A percentile compares a stretch with the other conserved stretches of the same genome.
phyloP scores from a whole-genome alignment of 2,888 invertebrate genomes.

The Lepidocyrtoides sp. region DNA sequence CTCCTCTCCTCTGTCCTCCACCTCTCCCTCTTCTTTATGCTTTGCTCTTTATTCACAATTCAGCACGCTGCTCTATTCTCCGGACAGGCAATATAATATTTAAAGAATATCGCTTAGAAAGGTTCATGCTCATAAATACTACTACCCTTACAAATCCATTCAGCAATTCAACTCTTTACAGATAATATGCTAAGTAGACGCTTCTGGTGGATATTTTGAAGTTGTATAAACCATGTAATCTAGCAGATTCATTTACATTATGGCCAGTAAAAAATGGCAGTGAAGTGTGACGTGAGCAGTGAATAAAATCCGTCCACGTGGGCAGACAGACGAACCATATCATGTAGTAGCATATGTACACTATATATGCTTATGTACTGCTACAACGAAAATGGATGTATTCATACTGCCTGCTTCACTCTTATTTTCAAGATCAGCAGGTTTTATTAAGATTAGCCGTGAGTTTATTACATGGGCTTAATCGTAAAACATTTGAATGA shows the following conservation, averaged over 20 bases:
- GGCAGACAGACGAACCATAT: background rate
- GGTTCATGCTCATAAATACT: background rate
- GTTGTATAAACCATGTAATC: background rate
- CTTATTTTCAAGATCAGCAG: background rate
- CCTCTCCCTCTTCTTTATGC: background rate
- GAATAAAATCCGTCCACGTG: constrained; percentile 32
- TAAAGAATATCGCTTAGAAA: background rate
- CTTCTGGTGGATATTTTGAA: background rate
- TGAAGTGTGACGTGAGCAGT: constrained; percentile 8
- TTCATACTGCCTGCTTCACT: background rate
- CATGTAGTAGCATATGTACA: constrained; percentile 1
- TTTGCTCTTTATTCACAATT: constrained; percentile 22
- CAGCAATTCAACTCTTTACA: background rate
- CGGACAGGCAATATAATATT: constrained; percentile 17
- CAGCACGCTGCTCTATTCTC: background rate
- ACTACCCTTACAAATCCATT: background rate
- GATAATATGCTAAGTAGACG: background rate
- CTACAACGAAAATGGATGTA: too few species aligned
- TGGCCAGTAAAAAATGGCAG: background rate
- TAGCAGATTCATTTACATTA: background rate
- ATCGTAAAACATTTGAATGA: too few species aligned
- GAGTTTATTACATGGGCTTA: too few species aligned
- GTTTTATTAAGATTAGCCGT: background rate
- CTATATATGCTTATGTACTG: too few species aligned
- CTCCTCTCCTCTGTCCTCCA: too few species aligned